Conservation (phyloP, 2,888 invertebrate species). For the Elysia crispata region DNA sequence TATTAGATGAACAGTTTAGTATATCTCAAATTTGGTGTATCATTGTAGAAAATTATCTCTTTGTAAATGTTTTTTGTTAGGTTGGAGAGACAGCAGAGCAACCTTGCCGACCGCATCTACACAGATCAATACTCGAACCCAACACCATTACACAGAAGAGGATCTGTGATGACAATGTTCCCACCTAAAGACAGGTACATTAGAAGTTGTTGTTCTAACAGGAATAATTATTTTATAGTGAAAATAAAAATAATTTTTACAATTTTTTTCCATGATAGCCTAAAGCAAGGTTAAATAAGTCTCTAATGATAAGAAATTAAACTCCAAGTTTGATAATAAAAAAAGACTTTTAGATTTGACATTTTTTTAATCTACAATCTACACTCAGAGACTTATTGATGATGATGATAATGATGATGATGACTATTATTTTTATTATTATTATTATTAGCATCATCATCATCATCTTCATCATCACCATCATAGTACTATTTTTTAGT, state of each 20-base stretch:
- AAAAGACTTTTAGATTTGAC: no score
- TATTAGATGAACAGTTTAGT: background rate
- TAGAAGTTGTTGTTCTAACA: background rate
- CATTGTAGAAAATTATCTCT: background rate
- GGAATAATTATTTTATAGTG: background rate
- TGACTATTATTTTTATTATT: no score
- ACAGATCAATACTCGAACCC: slow-evolving; percentile 38
- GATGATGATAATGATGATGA: no score
- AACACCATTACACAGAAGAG: slow-evolving; percentile 33
- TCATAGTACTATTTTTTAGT: no score
- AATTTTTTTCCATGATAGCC: no score
- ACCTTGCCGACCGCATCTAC: slow-evolving; percentile 48
- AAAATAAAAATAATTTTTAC: background rate
- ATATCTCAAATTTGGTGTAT: background rate
- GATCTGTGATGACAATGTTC: slow-evolving; percentile 37
- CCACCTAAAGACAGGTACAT: slow-evolving; percentile 16
- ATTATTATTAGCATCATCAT: no score
- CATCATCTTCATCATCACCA: no score
- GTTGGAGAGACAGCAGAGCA: slow-evolving; percentile 34
- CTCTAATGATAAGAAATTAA: no score
- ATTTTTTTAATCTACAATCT: no score
- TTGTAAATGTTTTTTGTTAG: background rate
- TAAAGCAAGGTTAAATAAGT: no score
- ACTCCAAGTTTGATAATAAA: no score
- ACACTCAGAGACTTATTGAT: no score